Conservation (phyloP, 2,888 invertebrate species). For the Tetanocera ferruginea region DNA sequence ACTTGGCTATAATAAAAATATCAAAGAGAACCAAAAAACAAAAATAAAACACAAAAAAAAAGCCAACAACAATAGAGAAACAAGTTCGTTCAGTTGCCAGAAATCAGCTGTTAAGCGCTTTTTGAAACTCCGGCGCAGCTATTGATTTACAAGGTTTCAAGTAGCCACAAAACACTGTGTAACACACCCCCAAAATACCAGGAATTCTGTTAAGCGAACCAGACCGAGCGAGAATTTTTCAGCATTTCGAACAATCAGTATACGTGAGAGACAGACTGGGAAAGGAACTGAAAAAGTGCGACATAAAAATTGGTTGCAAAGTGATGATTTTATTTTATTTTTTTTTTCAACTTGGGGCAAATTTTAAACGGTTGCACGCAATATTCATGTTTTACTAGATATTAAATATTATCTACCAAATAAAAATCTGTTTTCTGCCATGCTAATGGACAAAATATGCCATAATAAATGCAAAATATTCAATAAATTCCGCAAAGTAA, state of each 20-base stretch:
- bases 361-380: too few species aligned
- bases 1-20: neutral
- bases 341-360: too few species aligned
- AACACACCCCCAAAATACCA: slow-evolving; percentile 32
- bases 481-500: too few species aligned
- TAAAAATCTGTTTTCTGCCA: too few species aligned
- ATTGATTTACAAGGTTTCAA: slow-evolving; percentile 49
- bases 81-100: slow-evolving; percentile 33
- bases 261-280: neutral
- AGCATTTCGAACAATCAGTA: slow-evolving; percentile 23
- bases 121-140: slow-evolving; percentile 52
- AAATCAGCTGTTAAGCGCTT: slow-evolving; percentile 52
- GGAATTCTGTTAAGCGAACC: neutral
- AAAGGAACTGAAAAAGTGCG: neutral
- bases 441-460: too few species aligned
- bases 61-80: neutral
- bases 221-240: neutral
- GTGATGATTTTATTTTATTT: neutral
- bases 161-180: slow-evolving; percentile 5
- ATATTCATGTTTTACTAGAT: too few species aligned
- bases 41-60: neutral
- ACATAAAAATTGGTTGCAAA: neutral
- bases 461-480: too few species aligned
- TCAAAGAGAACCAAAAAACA: slow-evolving; percentile 10
- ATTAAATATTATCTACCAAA: too few species aligned